Evolutionary conservation across 2,797 vertebrate genomes (phyloP).

Genomic region (Sebastes iracundus): DNA sequence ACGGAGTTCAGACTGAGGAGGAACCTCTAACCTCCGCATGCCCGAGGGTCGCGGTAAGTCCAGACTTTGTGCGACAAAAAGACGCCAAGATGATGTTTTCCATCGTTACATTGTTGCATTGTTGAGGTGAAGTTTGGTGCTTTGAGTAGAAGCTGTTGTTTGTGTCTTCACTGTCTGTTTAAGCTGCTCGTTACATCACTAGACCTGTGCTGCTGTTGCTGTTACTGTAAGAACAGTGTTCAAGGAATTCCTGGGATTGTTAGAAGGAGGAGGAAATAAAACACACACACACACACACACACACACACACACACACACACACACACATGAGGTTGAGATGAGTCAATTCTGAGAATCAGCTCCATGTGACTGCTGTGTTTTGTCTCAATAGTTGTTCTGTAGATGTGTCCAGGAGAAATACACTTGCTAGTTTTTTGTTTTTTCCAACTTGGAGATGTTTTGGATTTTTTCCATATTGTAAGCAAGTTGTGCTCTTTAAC

Average conservation of each 20-base stretch:
- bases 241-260: background rate
- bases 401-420: background rate
- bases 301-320: background rate
- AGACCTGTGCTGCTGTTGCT: background rate
- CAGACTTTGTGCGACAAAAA: background rate
- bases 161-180: background rate
- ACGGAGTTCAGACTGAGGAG: background rate
- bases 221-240: too few relatives aligned
- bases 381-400: background rate
- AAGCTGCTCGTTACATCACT: background rate
- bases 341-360: background rate
- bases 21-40: slow-evolving; percentile 38
- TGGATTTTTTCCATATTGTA: slow-evolving; percentile 16
- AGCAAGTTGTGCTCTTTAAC: background rate
- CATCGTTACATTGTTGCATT: background rate
- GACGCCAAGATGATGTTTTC: background rate
- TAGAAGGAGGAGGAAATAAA: background rate
- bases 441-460: background rate
- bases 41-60: slow-evolving; percentile 61
- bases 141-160: background rate
- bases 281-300: background rate
- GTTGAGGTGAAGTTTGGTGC: background rate
- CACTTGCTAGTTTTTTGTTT: background rate
- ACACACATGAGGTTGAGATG: background rate
- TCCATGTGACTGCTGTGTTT: slow-evolving; percentile 37